Percentiles rank a stretch among this genome's conserved stretches.
These are phyloP conservation scores for Anneissia japonica DNA, from an alignment of 35 echinoderm and acorn worm genomes.

Conservation along the genomic window DNA sequence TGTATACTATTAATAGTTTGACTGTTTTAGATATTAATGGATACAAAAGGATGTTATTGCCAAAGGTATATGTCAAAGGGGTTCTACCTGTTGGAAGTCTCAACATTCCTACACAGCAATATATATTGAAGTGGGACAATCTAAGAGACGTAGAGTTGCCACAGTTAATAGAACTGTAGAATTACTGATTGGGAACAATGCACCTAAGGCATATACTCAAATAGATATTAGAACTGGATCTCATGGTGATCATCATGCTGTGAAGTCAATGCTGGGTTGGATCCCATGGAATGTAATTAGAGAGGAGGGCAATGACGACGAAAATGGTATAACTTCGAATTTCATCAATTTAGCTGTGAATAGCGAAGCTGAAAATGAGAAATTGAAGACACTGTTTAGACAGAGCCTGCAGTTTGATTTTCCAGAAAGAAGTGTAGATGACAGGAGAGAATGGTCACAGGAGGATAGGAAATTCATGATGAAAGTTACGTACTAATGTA, in stretches of 20 bases:
- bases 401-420: slow-evolving; percentile 47
- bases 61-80: slow-evolving; percentile 2
- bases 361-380: too few species aligned
- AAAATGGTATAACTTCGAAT: slow-evolving; percentile 9
- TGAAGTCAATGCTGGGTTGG: slow-evolving; percentile 30
- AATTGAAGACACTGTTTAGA: slow-evolving; percentile 30
- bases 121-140: slow-evolving; percentile 47
- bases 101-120: slow-evolving; percentile 4
- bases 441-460: slow-evolving; percentile 27
- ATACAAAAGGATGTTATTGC: too few species aligned
- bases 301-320: slow-evolving; percentile 3
- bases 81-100: slow-evolving; percentile 1
- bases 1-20: too few species aligned
- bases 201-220: slow-evolving; percentile 35
- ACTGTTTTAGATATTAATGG: too few species aligned
- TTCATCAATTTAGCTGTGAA: slow-evolving; percentile 8
- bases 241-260: slow-evolving; percentile 7
- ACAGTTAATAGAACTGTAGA: slow-evolving; percentile 38
- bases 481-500: background rate
- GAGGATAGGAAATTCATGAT: slow-evolving; percentile 47
- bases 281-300: slow-evolving; percentile 24
- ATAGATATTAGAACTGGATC: slow-evolving; percentile 29
- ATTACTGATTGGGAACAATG: slow-evolving; percentile 56
- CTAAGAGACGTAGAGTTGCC: slow-evolving; percentile 12
- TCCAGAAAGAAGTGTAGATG: slow-evolving; percentile 31